These are phyloP conservation scores for Otus sunia DNA, from an alignment of 2,113 vertebrate species.

Conservation along the genomic window DNA sequence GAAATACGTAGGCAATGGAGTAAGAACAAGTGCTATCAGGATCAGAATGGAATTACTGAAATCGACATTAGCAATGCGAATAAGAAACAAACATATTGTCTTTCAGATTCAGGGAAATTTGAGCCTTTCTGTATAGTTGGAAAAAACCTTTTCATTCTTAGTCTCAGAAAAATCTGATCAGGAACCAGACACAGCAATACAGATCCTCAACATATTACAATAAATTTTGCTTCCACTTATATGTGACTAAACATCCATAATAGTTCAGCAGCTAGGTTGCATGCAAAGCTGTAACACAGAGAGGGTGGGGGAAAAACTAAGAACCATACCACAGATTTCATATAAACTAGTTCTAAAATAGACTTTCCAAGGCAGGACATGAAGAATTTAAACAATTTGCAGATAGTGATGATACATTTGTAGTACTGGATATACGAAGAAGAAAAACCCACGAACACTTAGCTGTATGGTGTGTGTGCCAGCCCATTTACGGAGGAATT, in stretches of 20 bases:
- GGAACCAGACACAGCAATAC: background rate
- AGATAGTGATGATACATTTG: accelerated
- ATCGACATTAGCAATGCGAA: background rate
- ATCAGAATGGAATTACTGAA: background rate
- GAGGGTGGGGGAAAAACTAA: background rate
- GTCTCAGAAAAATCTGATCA: background rate
- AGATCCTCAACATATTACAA: background rate
- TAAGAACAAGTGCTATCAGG: background rate
- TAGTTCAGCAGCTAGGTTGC: background rate
- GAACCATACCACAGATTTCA: background rate
- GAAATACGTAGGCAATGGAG: accelerated
- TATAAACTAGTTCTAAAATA: background rate
- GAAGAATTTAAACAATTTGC: background rate
- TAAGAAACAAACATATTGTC: background rate
- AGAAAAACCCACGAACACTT: background rate
- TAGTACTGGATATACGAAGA: background rate
- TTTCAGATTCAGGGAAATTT: background rate
- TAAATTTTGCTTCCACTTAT: background rate
- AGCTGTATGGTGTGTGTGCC: background rate
- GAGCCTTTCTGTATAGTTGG: background rate
- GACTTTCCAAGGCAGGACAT: background rate
- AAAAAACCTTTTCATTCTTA: background rate
- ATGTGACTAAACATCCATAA: background rate
- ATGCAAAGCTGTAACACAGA: background rate
- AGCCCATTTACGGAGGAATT: background rate